phyloP scores from a whole-genome alignment of 2,797 vertebrate genomes.

The Leucoraja ocellata region DNA sequence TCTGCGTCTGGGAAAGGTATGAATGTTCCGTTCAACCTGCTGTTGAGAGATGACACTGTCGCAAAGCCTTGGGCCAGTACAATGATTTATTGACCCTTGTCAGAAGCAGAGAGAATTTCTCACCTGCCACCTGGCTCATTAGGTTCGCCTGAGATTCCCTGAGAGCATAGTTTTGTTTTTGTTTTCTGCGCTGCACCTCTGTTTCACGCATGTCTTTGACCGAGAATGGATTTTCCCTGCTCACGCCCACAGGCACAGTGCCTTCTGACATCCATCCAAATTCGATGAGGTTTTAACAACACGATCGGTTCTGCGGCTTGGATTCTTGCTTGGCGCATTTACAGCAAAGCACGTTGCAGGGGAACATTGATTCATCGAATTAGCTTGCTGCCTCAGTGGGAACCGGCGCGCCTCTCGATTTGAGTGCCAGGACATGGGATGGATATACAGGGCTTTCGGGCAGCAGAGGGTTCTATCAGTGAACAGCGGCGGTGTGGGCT shows the following conservation, averaged over 20 bases:
- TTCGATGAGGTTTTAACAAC: background rate
- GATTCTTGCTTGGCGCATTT: background rate
- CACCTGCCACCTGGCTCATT: background rate
- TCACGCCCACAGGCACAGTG: background rate
- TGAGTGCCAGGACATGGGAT: background rate
- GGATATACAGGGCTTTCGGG: no score
- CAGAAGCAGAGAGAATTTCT: background rate
- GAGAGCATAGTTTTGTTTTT: background rate
- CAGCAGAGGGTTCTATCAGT: no score
- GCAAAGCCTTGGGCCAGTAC: background rate
- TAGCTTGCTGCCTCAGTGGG: no score
- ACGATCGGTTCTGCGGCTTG: background rate
- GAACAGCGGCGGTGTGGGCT: no score
- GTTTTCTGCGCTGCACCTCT: no score
- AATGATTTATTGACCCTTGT: background rate
- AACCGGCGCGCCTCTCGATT: background rate
- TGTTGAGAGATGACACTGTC: background rate
- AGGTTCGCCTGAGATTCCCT: background rate
- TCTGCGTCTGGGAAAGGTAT: no score
- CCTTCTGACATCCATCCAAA: background rate
- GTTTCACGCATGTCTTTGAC: background rate
- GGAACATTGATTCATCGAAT: background rate
- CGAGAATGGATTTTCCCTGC: slow-evolving; percentile 1
- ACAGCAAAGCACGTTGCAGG: background rate
- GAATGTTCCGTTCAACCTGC: background rate